Evolutionary conservation across 2,797 vertebrate species (phyloP).

Genomic region (Australoheros facetus): DNA sequence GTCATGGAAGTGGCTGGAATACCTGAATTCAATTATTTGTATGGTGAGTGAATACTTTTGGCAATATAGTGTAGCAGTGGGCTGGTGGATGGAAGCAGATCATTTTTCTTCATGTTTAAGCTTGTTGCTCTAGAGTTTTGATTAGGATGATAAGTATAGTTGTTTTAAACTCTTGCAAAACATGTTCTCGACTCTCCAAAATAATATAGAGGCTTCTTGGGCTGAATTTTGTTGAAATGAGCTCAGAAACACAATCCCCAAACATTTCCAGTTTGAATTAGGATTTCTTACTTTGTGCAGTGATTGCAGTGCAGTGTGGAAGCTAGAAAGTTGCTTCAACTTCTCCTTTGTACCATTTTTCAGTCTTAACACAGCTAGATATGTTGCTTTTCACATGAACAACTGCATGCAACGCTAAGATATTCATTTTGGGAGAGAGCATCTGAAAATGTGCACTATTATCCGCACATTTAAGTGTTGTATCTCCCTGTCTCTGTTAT

Average conservation of each 20-base stretch:
- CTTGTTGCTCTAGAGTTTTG: too few relatives aligned
- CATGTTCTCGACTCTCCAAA: background rate
- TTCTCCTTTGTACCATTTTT: rapidly evolving
- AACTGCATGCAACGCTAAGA: rapidly evolving
- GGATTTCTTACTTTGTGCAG: background rate
- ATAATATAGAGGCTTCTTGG: background rate
- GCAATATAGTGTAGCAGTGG: too few relatives aligned
- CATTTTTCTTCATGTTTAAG: too few relatives aligned
- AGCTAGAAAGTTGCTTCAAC: background rate
- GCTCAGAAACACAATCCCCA: background rate
- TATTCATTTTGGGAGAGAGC: background rate
- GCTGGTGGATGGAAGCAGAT: too few relatives aligned
- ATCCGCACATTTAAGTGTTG: too few relatives aligned
- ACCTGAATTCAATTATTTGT: too few relatives aligned
- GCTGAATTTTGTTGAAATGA: background rate
- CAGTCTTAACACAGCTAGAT: background rate
- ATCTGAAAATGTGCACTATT: background rate
- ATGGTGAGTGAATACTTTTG: too few relatives aligned
- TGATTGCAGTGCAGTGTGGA: background rate
- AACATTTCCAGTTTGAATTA: background rate
- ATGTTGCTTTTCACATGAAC: too few relatives aligned
- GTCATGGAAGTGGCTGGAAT: too few relatives aligned
- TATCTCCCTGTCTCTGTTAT: background rate
- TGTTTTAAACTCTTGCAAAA: too few relatives aligned
- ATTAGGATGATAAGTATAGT: too few relatives aligned